phyloP scores from a whole-genome alignment of 2,888 invertebrate genomes.

The Gymnocheta viridis region DNA sequence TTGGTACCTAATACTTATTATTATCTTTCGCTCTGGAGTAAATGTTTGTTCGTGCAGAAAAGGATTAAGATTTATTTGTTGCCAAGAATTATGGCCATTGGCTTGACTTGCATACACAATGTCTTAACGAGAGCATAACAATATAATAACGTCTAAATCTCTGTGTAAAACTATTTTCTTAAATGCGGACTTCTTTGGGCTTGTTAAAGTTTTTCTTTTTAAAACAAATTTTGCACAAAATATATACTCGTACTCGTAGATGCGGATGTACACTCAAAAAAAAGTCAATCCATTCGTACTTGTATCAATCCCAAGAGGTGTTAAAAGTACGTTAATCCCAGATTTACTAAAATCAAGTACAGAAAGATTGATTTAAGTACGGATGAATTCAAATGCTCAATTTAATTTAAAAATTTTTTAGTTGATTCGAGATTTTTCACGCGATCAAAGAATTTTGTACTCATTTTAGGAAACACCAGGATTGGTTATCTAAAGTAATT shows the following conservation, averaged over 20 bases:
- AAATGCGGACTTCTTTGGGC: slow-evolving; percentile 3
- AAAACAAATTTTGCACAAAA: slow-evolving; percentile 9
- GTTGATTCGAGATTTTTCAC: too few species aligned
- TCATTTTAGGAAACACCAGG: too few species aligned
- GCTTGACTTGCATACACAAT: slow-evolving; percentile 50
- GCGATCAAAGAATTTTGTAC: too few species aligned
- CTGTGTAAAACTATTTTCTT: slow-evolving; percentile 9
- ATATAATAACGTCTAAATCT: slow-evolving; percentile 6
- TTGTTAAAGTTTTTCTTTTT: slow-evolving; percentile 17
- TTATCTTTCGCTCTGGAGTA: slow-evolving; percentile 50
- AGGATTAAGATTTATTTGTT: slow-evolving; percentile 69
- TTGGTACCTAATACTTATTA: slow-evolving; percentile 43
- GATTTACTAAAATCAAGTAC: too few species aligned
- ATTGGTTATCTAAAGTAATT: too few species aligned
- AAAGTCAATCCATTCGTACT: too few species aligned
- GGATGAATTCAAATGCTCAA: too few species aligned
- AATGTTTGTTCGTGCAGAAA: slow-evolving; percentile 65
- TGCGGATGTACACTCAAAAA: slow-evolving; percentile 11
- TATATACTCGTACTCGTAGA: slow-evolving; percentile 5
- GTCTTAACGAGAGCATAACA: neutral
- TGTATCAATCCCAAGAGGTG: too few species aligned
- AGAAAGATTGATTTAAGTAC: too few species aligned
- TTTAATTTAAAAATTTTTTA: too few species aligned
- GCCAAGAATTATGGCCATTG: slow-evolving; percentile 66
- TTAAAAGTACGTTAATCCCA: too few species aligned